A percentile compares a stretch with the other conserved stretches of the same genome.
Conservation (phyloP, 2,113 vertebrate species). For the Spheniscus mendiculus region DNA sequence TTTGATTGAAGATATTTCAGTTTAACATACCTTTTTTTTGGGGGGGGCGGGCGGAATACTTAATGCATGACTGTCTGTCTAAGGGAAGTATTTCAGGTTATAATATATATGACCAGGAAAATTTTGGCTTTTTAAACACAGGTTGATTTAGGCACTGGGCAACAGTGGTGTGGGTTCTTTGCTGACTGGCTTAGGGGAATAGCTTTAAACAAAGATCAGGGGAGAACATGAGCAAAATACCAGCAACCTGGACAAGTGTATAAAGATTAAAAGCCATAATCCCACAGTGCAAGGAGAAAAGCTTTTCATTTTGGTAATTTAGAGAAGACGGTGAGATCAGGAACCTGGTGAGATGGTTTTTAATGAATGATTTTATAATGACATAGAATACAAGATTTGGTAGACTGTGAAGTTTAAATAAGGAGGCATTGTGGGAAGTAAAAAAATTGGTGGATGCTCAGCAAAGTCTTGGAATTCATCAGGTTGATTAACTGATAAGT, state of each 20-base stretch:
- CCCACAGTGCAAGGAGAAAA: background rate
- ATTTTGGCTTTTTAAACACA: background rate
- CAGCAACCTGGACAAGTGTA: background rate
- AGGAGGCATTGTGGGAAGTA: background rate
- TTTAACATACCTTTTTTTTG: background rate
- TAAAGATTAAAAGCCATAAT: background rate
- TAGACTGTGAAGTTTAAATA: background rate
- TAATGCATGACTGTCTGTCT: background rate
- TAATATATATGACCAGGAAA: background rate
- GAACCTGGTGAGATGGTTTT: background rate
- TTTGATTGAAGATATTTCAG: background rate
- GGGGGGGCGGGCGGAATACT: fast-evolving
- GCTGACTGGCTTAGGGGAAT: background rate
- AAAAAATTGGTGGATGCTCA: background rate
- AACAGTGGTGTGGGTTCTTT: background rate
- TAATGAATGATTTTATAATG: background rate
- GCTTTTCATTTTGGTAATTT: background rate
- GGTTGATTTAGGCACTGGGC: background rate
- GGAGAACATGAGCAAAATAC: background rate
- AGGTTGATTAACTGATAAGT: background rate
- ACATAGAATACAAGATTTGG: background rate
- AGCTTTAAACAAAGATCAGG: background rate
- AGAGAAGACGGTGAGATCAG: background rate
- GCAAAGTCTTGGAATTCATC: background rate
- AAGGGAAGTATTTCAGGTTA: background rate